Evolutionary conservation across 2,797 vertebrate species (phyloP).

Genomic region (Sardinella longiceps): DNA sequence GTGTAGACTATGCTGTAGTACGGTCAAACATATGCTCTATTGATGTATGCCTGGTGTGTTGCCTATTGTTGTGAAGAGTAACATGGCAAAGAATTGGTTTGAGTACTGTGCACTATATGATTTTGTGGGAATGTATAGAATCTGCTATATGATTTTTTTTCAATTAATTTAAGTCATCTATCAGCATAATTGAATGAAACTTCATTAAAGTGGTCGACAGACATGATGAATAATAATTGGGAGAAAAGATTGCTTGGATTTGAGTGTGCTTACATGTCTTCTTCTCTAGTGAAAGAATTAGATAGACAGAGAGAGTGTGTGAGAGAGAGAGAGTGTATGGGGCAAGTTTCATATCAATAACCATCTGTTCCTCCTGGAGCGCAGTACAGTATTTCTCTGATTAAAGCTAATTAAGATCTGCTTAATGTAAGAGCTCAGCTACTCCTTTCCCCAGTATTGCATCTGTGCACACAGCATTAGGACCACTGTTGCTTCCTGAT

Average conservation of each 20-base stretch:
- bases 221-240: background rate
- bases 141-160: background rate
- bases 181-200: background rate
- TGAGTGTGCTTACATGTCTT: background rate
- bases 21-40: background rate
- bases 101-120: background rate
- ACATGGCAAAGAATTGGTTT: background rate
- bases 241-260: background rate
- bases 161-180: background rate
- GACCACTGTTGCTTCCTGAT: background rate
- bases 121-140: background rate
- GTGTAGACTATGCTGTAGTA: background rate
- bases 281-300: background rate
- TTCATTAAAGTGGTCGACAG: background rate
- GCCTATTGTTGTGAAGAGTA: background rate
- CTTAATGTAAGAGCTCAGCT: background rate
- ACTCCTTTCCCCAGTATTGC: background rate
- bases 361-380: slow-evolving; percentile 13
- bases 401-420: slow-evolving; percentile 17
- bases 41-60: background rate
- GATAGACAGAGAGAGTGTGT: background rate
- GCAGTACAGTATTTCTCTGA: background rate
- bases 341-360: slow-evolving; percentile 18
- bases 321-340: background rate
- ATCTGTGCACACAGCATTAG: background rate